Evolutionary conservation across 2,113 vertebrate genomes (phyloP), one percentile per base, ranked within the genome.

Genomic region (Chlorodrepanis virens): DNA sequence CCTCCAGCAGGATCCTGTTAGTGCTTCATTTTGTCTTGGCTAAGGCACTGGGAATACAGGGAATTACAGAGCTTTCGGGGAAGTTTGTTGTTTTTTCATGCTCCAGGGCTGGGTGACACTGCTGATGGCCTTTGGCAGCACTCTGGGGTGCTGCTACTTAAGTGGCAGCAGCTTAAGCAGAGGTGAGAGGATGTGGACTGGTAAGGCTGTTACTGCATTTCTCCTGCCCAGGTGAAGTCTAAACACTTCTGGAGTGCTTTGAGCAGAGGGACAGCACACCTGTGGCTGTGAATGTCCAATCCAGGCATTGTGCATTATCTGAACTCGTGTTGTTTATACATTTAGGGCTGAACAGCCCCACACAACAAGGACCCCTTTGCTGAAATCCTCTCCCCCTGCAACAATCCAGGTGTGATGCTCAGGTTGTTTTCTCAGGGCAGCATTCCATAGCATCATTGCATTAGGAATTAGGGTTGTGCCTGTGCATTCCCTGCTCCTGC

Each of bases 361-460:
- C 31, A 29, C 5, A 1, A 19, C 35, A 14, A n/a, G 45, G 1
- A 5, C 2, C 52, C 47, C 29, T 72, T 47, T 0, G 3, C 63
- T 45, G 40, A 59, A 79, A 18, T 68, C 25, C 45, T 28, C 29
- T 65, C 10, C 21, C 17, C 21, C 9, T 19, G 3, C 9, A 28
- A 14, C 35, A 20, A 12, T 19, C 23, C 2, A 27, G 31, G 63
- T 1, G 14, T 39, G 53, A 53, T 9, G 10, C 49, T 39, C 37
- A 59, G 69, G 56, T 15, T 17, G 52, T n/a, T 56, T 72, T 67
- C 45, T 45, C 54, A 23, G 71, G 5, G 33, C 67, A 67, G 40
- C 2, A 2, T 40, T 37, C 80, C 4, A 2, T 0, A 37, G 84
- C 69, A 57, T 42, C 0, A 0, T 1, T 52, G 12, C 35, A 14